Percentiles rank a stretch among this genome's conserved stretches.
phyloP scores from a whole-genome alignment of 2,113 vertebrate genomes.

The Malaclemys terrapin region DNA sequence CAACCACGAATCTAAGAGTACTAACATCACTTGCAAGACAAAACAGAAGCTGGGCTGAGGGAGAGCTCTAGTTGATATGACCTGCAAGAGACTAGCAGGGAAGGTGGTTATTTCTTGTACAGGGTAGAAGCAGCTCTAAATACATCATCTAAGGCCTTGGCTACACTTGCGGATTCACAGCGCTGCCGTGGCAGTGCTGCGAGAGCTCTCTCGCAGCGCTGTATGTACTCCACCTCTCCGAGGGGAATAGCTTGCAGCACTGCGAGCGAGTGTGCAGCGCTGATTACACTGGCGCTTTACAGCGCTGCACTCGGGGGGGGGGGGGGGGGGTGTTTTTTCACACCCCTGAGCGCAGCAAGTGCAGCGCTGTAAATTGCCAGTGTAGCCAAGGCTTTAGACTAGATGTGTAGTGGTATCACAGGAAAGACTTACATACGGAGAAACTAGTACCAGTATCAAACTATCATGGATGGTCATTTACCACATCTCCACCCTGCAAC shows the following conservation, averaged over 20 bases:
- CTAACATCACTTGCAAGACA: neutral
- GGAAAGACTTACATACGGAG: neutral
- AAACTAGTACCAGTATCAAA: neutral
- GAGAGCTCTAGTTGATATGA: neutral
- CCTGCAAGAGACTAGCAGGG: neutral
- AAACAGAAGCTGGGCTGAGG: neutral
- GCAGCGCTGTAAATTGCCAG: no score
- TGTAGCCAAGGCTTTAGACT: neutral
- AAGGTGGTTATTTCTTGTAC: neutral
- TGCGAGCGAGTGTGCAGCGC: no score
- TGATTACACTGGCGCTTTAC: no score
- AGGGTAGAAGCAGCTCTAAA: accelerated
- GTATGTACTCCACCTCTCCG: no score
- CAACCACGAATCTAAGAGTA: neutral
- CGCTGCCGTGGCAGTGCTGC: no score
- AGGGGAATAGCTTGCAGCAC: no score
- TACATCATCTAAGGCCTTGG: no score
- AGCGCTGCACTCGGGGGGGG: no score
- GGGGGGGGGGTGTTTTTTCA: no score
- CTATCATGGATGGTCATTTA: neutral
- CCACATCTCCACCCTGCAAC: neutral
- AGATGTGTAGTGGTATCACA: neutral
- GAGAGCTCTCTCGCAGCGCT: no score
- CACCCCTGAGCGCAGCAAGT: no score
- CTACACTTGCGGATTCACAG: no score